These are phyloP conservation scores for Aegotheles bennettii DNA, from an alignment of 2,113 vertebrate species.

Conservation along the genomic window DNA sequence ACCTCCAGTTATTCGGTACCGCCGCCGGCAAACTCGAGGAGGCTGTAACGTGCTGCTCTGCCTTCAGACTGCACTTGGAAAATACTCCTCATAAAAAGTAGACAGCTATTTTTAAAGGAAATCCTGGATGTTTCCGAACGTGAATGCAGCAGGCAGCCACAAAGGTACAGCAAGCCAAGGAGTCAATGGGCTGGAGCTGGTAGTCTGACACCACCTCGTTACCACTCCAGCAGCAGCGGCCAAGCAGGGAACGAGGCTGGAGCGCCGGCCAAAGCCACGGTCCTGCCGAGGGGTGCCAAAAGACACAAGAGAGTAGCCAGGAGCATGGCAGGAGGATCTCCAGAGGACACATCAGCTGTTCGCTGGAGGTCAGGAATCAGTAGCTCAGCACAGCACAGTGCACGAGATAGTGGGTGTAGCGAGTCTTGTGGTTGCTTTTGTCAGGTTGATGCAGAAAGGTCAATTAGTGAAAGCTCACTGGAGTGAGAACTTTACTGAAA, in stretches of 20 bases:
- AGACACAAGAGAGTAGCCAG: not conserved
- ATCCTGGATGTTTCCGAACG: not conserved
- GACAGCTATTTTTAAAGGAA: constrained; percentile 34
- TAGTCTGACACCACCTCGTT: not conserved
- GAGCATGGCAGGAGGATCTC: not conserved
- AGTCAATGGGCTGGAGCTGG: not conserved
- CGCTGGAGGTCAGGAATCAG: not conserved
- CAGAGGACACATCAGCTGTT: not conserved
- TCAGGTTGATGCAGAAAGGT: not conserved
- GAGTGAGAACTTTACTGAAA: not conserved
- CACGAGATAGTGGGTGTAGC: accelerated
- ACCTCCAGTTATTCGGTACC: not conserved
- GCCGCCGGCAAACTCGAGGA: not conserved
- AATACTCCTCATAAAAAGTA: not conserved
- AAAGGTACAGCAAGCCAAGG: not conserved
- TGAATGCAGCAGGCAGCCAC: not conserved
- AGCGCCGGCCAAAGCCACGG: not conserved
- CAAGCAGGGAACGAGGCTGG: not conserved
- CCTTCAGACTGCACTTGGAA: not conserved
- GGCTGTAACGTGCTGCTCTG: not conserved
- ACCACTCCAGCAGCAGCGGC: not conserved
- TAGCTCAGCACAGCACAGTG: accelerated
- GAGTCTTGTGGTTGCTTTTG: accelerated
- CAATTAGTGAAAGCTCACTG: not conserved
- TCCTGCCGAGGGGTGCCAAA: not conserved